phyloP scores from a whole-genome alignment of 2,113 vertebrate genomes.

The Castor canadensis region DNA sequence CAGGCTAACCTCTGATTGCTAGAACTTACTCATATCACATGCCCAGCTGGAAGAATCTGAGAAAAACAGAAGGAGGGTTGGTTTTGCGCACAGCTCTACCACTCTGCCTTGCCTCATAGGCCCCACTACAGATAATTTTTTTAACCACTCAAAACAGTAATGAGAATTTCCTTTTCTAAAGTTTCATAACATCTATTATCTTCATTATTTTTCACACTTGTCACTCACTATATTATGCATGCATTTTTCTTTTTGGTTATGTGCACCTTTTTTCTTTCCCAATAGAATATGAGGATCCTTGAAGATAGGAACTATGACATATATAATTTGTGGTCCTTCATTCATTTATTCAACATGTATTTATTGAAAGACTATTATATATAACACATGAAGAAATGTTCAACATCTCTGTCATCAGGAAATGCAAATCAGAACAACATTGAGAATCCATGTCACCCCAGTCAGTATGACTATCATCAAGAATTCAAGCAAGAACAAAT shows the following conservation, averaged over 20 bases:
- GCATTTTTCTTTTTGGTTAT: not conserved
- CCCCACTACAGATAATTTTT: not conserved
- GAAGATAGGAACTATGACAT: not conserved
- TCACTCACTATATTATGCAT: not conserved
- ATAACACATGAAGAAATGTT: too few relatives aligned
- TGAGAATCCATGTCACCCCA: too few relatives aligned
- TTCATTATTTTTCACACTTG: slow-evolving; percentile 6
- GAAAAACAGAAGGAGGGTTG: not conserved
- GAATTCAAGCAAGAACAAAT: too few relatives aligned
- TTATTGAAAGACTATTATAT: not conserved
- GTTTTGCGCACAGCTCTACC: not conserved
- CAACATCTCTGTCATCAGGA: too few relatives aligned
- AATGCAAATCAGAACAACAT: too few relatives aligned
- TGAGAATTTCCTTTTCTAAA: slow-evolving; percentile 8
- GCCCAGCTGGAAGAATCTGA: not conserved
- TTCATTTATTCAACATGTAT: not conserved
- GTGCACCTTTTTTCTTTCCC: not conserved
- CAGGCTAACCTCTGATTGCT: too few relatives aligned
- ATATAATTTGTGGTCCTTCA: not conserved
- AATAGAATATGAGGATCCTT: not conserved
- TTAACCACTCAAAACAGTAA: not conserved
- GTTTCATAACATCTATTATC: not conserved
- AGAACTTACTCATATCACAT: not conserved
- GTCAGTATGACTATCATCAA: too few relatives aligned
- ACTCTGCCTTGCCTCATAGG: not conserved